Evolutionary conservation across 2,888 invertebrate genomes (phyloP).

Genomic region (Cheilosia soror): DNA sequence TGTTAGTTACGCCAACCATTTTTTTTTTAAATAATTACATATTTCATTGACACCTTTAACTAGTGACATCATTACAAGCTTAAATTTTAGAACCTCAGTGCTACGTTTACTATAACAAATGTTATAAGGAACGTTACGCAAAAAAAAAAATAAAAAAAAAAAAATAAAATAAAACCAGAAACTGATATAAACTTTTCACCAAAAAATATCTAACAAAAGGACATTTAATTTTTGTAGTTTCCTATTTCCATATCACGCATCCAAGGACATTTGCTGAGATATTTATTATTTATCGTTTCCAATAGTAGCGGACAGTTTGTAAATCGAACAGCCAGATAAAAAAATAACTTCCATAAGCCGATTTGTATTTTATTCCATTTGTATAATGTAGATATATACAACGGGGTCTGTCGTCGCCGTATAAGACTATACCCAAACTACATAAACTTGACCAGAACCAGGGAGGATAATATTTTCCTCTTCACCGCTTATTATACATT

Average conservation of each 20-base stretch:
- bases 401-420: not conserved
- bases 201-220: slow-evolving; percentile 5
- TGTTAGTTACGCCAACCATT: too few species aligned
- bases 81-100: too few species aligned
- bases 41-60: too few species aligned
- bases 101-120: too few species aligned
- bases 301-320: slow-evolving; percentile 65
- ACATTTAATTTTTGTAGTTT: not conserved
- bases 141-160: too few species aligned
- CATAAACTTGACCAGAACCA: slow-evolving; percentile 45
- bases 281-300: slow-evolving; percentile 71
- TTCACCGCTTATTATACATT: slow-evolving; percentile 20
- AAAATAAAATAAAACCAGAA: not conserved
- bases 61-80: too few species aligned
- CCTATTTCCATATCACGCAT: slow-evolving; percentile 33
- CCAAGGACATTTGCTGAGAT: slow-evolving; percentile 55
- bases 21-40: too few species aligned
- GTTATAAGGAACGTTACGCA: too few species aligned
- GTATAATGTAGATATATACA: slow-evolving; percentile 25
- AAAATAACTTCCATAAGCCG: slow-evolving; percentile 74
- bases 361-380: slow-evolving; percentile 71
- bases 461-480: slow-evolving; percentile 61
- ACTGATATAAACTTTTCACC: not conserved
- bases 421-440: slow-evolving; percentile 19
- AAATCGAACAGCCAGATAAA: slow-evolving; percentile 69